phyloP scores from a whole-genome alignment of 2,113 vertebrate genomes.

The Clarias gariepinus region DNA sequence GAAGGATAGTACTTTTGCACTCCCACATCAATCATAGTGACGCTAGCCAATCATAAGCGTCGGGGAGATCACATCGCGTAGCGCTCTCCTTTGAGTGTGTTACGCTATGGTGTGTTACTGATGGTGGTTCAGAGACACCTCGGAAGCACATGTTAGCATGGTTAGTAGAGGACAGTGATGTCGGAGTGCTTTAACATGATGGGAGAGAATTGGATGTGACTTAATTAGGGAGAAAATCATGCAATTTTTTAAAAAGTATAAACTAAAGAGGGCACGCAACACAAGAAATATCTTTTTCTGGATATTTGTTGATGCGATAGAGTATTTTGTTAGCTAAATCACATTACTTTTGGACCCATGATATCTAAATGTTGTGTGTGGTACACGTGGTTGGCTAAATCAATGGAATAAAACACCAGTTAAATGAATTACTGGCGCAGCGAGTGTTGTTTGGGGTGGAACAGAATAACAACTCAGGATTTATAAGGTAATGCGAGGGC shows the following conservation, averaged over 20 bases:
- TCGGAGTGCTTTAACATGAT: too few species aligned
- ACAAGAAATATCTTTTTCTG: not conserved
- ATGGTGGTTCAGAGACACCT: too few species aligned
- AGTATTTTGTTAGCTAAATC: not conserved
- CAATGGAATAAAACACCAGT: not conserved
- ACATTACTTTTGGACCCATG: not conserved
- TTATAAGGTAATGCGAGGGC: slow-evolving; percentile 19
- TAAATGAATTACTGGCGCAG: slow-evolving; percentile 33
- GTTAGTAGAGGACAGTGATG: too few species aligned
- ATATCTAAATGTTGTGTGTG: not conserved
- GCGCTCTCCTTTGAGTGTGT: too few species aligned
- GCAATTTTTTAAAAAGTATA: not conserved
- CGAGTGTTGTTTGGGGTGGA: not conserved
- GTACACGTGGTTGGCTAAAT: not conserved
- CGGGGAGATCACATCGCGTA: too few species aligned
- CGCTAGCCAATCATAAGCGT: too few species aligned
- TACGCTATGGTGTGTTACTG: too few species aligned
- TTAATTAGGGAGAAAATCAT: too few species aligned
- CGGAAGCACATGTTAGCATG: too few species aligned
- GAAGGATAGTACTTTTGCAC: too few species aligned
- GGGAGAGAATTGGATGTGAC: too few species aligned
- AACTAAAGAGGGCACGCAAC: not conserved
- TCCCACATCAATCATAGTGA: too few species aligned
- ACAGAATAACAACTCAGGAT: slow-evolving; percentile 24
- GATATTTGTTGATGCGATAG: not conserved